Evolutionary conservation across 2,113 vertebrate species (phyloP).

Genomic region (Ictidomys tridecemlineatus): DNA sequence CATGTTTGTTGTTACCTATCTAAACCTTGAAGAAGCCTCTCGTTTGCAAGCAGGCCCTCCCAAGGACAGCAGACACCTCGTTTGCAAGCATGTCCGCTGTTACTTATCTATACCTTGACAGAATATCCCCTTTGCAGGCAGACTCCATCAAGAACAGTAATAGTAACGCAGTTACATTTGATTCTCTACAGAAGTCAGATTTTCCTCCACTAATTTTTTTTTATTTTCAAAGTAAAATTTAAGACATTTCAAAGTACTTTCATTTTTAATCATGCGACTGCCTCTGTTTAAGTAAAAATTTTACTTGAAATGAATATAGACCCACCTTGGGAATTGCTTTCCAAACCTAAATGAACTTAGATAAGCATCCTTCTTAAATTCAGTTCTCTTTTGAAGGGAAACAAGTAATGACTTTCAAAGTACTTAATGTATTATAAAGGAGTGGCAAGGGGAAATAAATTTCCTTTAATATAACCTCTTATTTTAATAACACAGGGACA

Average conservation of each 20-base stretch:
- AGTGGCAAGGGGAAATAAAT: conserved; percentile 75
- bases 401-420: conserved; percentile 74
- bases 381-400: conserved; percentile 86
- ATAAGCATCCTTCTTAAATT: conserved; percentile 88
- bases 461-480: conserved; percentile 83
- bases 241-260: conserved; percentile 87
- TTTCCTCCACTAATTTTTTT: conserved; percentile 74
- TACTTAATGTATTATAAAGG: conserved; percentile 78
- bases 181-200: conserved; percentile 85
- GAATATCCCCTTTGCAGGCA: too few relatives aligned
- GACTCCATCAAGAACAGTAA: too few relatives aligned
- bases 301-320: conserved; percentile 88
- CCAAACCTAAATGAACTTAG: conserved; percentile 87
- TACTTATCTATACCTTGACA: too few relatives aligned
- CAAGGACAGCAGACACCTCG: too few relatives aligned
- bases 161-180: too few relatives aligned
- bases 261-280: conserved; percentile 87
- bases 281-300: conserved; percentile 87
- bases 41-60: too few relatives aligned
- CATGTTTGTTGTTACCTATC: too few relatives aligned
- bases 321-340: conserved; percentile 88
- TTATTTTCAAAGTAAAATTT: conserved; percentile 88
- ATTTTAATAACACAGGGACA: conserved; percentile 65
- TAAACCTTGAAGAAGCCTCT: too few relatives aligned
- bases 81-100: too few relatives aligned